Evolutionary conservation across 2,888 invertebrate genomes (phyloP), one percentile per base, ranked within the genome.

Genomic region (Laspeyria flexula): DNA sequence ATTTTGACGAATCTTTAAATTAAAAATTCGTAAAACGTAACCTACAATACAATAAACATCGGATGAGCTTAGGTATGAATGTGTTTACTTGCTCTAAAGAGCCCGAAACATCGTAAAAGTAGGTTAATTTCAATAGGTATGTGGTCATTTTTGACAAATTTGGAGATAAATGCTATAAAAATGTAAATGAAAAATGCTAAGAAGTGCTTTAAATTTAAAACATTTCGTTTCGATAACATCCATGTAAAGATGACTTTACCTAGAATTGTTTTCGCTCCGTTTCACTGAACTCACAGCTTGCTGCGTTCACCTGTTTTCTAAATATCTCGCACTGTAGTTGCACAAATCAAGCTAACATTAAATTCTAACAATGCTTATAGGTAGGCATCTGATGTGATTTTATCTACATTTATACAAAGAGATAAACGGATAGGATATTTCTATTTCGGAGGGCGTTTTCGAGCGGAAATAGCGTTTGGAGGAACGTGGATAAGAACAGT

Each of bases 181-280:
- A 13, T 13, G 12, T 31, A 13, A 10, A 37, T 18, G 21, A 21
- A 37, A 21, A 37, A 37, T 4, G n/a, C 1, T 12, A 11, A 37
- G 10, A 21, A 37, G 7, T 1, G 13, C 5, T 16, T 21, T 1
- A 25, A 25, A 25, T 25, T 12, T 11, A n/a, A 35, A 21, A 12
- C 21, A n/a, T 23, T 7, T 37, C 21, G 18, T 21, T 21, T n/a
- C 18, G 16, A 18, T 3, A 18, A 2, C 6, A n/a, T n/a, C n/a
- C n/a, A 12, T 12, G 16, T 16, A 16, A 34, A 37, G 34, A 27
- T 18, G 7, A 15, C 21, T 13, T 12, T 34, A 1, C 9, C 29
- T 30, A 33, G 21, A 47, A 47, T 42, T 35, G 41, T 47, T 47
- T 46, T 47, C 47, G 47, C 41, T 47, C 15, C 47, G 47, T 42